A percentile compares a stretch with the other conserved stretches of the same genome.
phyloP scores from a whole-genome alignment of 2,797 vertebrate genomes.

The Tragopan temminckii region DNA sequence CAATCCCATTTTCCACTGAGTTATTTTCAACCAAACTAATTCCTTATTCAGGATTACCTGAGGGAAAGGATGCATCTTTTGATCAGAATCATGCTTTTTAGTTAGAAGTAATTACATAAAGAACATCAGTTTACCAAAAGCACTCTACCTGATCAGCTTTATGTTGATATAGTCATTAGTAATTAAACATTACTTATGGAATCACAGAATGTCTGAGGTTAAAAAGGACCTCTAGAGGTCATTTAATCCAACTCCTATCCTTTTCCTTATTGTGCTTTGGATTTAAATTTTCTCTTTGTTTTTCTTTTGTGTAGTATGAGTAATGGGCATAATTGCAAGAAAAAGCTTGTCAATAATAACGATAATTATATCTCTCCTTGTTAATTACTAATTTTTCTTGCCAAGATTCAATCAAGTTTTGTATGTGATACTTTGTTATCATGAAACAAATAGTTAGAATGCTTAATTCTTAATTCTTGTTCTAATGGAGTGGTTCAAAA shows the following conservation, averaged over 20 bases:
- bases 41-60: not conserved
- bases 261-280: not conserved
- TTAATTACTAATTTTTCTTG: not conserved
- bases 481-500: not conserved
- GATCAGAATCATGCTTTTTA: not conserved
- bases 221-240: not conserved
- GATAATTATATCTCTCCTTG: not conserved
- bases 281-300: accelerated
- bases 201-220: not conserved
- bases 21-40: not conserved
- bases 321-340: not conserved
- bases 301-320: not conserved
- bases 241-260: not conserved
- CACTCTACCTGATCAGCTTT: not conserved
- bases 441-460: not conserved
- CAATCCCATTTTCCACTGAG: not conserved
- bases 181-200: not conserved
- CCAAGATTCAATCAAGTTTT: not conserved
- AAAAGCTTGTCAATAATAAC: not conserved
- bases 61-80: not conserved
- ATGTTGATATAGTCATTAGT: not conserved
- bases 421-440: not conserved
- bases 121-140: not conserved
- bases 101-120: not conserved
- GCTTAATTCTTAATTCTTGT: not conserved